These are phyloP conservation scores for Dugesia japonica DNA, from an alignment of 2,888 invertebrate genomes.

Conservation along the genomic window DNA sequence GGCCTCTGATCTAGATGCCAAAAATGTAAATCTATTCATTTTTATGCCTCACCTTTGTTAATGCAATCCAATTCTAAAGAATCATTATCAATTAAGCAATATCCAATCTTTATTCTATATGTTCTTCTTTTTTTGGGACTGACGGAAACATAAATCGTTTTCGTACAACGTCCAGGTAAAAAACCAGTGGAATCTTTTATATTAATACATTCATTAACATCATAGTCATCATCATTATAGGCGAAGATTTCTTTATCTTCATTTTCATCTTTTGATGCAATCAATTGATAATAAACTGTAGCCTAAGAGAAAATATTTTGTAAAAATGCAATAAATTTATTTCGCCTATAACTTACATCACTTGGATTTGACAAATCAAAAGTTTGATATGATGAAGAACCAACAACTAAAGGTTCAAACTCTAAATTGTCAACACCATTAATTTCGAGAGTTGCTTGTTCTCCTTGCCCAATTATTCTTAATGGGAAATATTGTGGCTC, in stretches of 20 bases:
- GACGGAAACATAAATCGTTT: background rate
- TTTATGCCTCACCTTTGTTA: background rate
- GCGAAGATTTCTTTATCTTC: background rate
- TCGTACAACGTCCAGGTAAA: background rate
- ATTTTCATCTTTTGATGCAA: background rate
- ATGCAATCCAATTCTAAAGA: background rate
- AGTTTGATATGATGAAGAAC: background rate
- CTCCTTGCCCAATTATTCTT: conserved; percentile 39
- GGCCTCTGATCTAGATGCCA: too few species aligned
- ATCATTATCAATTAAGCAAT: background rate
- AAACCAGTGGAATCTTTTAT: background rate
- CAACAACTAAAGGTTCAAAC: background rate
- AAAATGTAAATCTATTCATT: too few species aligned
- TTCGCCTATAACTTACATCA: background rate
- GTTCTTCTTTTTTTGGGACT: background rate
- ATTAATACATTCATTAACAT: background rate
- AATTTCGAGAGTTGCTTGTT: background rate
- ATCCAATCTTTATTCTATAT: background rate
- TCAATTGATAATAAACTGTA: background rate
- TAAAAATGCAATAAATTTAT: background rate
- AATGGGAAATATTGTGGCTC: conserved; percentile 41
- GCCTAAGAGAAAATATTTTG: background rate
- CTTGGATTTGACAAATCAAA: background rate
- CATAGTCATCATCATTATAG: background rate
- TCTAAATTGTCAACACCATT: background rate